phyloP scores from a whole-genome alignment of 1,140 invertebrate genomes.

The Zaprionus lachaisei region DNA sequence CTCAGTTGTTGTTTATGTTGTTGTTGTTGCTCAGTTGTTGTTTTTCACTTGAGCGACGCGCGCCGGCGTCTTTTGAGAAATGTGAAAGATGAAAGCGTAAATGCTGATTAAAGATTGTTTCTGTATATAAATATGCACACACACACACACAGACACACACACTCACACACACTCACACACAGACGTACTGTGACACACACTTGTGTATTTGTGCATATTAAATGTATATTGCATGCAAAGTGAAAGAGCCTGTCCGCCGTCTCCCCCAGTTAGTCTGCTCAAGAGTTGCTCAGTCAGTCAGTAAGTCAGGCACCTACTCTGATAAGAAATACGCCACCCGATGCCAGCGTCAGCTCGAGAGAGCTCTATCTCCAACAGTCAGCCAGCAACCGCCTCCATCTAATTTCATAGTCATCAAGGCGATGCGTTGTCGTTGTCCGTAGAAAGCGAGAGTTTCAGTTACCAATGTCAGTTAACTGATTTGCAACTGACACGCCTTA shows the following conservation, averaged over 20 bases:
- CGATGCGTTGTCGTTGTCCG: constrained; percentile 25
- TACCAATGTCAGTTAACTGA: constrained; percentile 59
- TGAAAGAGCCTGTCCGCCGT: constrained; percentile 51
- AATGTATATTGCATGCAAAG: constrained; percentile 74
- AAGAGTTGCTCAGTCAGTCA: constrained; percentile 62
- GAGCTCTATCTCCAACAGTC: constrained; percentile 11
- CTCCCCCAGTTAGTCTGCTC: background rate
- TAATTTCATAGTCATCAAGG: constrained; percentile 74
- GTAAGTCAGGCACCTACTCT: constrained; percentile 54
- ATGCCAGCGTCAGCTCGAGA: background rate
- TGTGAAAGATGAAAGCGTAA: constrained; percentile 80
- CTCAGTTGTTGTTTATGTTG: constrained; percentile 58
- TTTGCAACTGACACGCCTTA: constrained; percentile 25
- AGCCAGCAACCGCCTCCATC: constrained; percentile 21
- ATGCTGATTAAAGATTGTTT: constrained; percentile 80
- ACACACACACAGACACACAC: background rate
- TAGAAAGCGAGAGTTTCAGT: constrained; percentile 76
- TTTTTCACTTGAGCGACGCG: constrained; percentile 54
- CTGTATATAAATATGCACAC: constrained; percentile 51
- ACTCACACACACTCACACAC: constrained; percentile 18
- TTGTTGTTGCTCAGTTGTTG: constrained; percentile 55
- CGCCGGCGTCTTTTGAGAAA: constrained; percentile 62
- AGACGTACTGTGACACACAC: background rate
- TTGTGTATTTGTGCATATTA: constrained; percentile 52
- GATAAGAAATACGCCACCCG: constrained; percentile 65